phyloP scores from a whole-genome alignment of 2,113 vertebrate genomes.

The Neotragus moschatus region DNA sequence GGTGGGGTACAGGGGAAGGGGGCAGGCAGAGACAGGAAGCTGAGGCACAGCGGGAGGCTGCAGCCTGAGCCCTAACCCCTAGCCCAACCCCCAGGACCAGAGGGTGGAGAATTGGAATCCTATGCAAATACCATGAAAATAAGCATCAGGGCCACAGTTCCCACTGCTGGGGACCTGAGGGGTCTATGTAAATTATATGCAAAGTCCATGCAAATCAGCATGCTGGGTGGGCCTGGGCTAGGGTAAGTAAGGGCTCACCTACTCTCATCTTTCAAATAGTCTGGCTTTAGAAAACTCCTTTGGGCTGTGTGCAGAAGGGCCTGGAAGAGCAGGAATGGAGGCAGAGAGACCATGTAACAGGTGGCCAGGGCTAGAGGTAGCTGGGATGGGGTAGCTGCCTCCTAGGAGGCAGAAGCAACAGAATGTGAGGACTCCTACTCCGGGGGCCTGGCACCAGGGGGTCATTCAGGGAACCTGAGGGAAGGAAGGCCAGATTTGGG shows the following conservation, averaged over 20 bases:
- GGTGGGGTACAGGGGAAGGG: background rate
- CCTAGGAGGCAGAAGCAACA: background rate
- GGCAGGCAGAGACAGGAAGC: background rate
- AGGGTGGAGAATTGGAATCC: background rate
- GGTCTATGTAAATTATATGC: constrained; percentile 55
- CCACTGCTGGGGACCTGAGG: constrained; percentile 78
- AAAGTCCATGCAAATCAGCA: constrained; percentile 36
- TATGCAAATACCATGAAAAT: background rate
- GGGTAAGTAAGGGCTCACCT: constrained; percentile 76
- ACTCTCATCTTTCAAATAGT: constrained; percentile 84
- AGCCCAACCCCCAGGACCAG: background rate
- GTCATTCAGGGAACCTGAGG: background rate
- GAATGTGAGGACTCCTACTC: background rate
- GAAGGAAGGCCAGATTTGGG: background rate
- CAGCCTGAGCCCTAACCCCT: background rate
- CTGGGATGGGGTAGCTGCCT: background rate
- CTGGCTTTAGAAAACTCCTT: background rate
- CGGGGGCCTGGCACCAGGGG: background rate
- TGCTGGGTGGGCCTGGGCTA: background rate
- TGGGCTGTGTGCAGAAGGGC: background rate
- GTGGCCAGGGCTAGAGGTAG: background rate
- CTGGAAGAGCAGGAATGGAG: background rate
- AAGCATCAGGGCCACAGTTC: background rate
- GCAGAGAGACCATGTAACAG: background rate
- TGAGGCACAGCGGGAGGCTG: background rate